Evolutionary conservation across 2,797 vertebrate genomes (phyloP), one percentile per base, ranked within the genome.

Genomic region (Helicolenus hilgendorfi): DNA sequence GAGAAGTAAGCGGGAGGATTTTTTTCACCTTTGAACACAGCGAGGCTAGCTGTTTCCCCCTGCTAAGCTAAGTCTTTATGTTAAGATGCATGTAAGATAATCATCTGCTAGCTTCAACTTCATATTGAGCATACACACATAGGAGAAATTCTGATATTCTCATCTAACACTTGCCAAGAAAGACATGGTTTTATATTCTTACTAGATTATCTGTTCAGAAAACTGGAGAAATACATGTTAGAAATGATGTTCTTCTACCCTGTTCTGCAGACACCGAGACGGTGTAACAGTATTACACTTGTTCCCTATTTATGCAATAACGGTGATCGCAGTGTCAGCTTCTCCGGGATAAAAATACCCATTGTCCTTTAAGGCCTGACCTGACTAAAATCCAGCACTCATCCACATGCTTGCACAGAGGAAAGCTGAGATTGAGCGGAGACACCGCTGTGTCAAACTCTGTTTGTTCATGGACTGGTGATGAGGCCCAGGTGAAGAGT

Each of bases 351-450:
- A 91, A 90, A 93, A 92, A 90, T 93, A 92, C 69, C 55, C 74
- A 69, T 76, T 77, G 89, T 87, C 91, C 83, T 95, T 83, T 45
- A 89, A 87, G 80, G 70, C 77, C 81, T 88, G 86, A 90, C 86
- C 87, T 86, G 81, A 93, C 76, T 56, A n/a, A 67, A 84, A 89
- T 26, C 77, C 79, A 77, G 67, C 65, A 4, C 74, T 89, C 84
- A 79, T 82, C 65, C 89, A 80, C 67, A 77, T 73, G 81, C 63
- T 88, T 18, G 67, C 73, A 85, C 58, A 71, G 60, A 77, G 36
- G 55, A 64, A 67, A 87, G 67, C 38, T 15, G 18, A 67, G 84
- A 86, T 41, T 82, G 75, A 91, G 88, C 89, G 88, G 86, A 90
- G 87, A 72, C 83, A 8, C 72, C 59, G 27, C 58, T 62, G 68